Evolutionary conservation across 2,888 invertebrate genomes (phyloP).

Genomic region (Nysson spinosus): DNA sequence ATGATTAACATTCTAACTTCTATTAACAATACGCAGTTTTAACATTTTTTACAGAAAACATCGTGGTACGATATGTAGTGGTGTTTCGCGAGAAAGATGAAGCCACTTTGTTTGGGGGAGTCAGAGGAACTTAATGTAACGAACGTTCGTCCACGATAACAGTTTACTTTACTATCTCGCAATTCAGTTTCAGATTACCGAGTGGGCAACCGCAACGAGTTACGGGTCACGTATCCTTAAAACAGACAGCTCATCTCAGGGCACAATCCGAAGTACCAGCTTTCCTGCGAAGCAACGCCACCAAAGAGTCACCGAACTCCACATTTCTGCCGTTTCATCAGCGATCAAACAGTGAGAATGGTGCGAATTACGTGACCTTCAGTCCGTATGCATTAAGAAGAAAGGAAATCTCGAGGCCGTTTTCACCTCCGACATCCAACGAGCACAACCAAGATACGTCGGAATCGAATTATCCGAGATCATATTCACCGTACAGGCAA

Average conservation of each 20-base stretch:
- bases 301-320: conserved; percentile 67
- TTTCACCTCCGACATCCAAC: conserved; percentile 66
- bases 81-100: conserved; percentile 21
- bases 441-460: conserved; percentile 59
- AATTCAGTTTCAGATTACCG: conserved; percentile 68
- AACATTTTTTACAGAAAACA: conserved; percentile 45
- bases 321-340: conserved; percentile 66
- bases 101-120: conserved; percentile 19
- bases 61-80: conserved; percentile 32
- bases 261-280: conserved; percentile 67
- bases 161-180: neutral
- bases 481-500: conserved; percentile 70
- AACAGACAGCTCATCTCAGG: conserved; percentile 70
- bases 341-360: conserved; percentile 71
- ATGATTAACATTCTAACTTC: conserved; percentile 72
- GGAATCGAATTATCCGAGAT: conserved; percentile 62
- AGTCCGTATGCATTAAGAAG: conserved; percentile 73
- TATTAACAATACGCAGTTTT: conserved; percentile 46
- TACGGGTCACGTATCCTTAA: conserved; percentile 72
- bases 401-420: conserved; percentile 69
- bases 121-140: neutral
- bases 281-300: conserved; percentile 63
- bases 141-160: neutral
- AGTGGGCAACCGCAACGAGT: conserved; percentile 61
- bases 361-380: conserved; percentile 70